A percentile compares a stretch with the other conserved stretches of the same genome.
Evolutionary conservation across 2,797 vertebrate genomes (phyloP).

Genomic region (Corythornis leucogaster): DNA sequence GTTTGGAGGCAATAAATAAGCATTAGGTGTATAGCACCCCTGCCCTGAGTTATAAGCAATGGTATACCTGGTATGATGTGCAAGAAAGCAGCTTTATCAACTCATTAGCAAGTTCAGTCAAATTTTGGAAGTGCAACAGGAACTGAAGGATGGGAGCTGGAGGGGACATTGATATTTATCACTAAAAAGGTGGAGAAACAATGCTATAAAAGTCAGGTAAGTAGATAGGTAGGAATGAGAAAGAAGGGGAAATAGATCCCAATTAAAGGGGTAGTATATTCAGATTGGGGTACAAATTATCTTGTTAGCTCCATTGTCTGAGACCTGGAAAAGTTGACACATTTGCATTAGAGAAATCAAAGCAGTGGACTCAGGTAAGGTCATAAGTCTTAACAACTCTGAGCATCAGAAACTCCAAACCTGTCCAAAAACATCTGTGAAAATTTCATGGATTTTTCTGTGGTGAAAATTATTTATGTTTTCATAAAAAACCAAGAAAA

Average conservation of each 20-base stretch:
- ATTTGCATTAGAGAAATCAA: background rate
- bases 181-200: background rate
- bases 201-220: background rate
- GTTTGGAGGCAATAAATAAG: background rate
- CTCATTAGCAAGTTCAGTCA: accelerated
- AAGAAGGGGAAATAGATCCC: background rate
- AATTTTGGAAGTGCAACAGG: background rate
- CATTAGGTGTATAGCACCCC: background rate
- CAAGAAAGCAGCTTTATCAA: background rate
- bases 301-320: background rate
- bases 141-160: background rate
- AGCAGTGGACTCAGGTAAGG: background rate
- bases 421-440: background rate
- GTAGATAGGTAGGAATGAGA: background rate
- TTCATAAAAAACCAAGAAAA: background rate
- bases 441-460: background rate
- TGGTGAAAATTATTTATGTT: background rate
- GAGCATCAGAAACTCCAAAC: background rate
- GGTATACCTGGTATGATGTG: too few species aligned
- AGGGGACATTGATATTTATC: background rate
- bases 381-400: background rate
- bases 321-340: background rate
- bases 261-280: background rate
- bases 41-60: background rate
- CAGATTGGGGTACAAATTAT: background rate